Evolutionary conservation across 2,888 invertebrate genomes (phyloP).

Genomic region (Anticlea derivata): DNA sequence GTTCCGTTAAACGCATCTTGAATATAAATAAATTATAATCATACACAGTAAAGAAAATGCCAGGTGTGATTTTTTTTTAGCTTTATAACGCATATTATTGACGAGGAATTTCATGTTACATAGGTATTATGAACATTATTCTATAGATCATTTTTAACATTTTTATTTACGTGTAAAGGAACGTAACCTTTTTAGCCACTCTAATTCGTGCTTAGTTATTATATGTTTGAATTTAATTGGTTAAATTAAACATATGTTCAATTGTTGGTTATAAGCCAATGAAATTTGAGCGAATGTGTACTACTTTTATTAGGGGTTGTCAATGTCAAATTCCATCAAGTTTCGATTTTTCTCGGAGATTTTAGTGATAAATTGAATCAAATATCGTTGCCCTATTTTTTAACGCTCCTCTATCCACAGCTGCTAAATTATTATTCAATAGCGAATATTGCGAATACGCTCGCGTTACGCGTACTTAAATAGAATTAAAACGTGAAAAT

Average conservation of each 20-base stretch:
- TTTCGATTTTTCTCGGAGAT: conserved; percentile 42
- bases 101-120: too few relatives aligned
- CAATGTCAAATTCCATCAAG: conserved; percentile 51
- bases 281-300: conserved; percentile 2
- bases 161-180: conserved; percentile 29
- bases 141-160: too few relatives aligned
- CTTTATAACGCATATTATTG: too few relatives aligned
- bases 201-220: conserved; percentile 48
- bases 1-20: too few relatives aligned
- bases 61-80: too few relatives aligned
- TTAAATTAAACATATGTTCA: conserved; percentile 39
- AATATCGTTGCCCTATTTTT: conserved; percentile 50
- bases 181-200: conserved; percentile 30
- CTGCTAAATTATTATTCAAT: conserved; percentile 41
- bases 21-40: too few relatives aligned
- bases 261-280: not conserved
- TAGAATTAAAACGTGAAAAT: conserved; percentile 44
- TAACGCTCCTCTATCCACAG: conserved; percentile 44
- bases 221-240: conserved; percentile 70
- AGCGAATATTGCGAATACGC: conserved; percentile 50
- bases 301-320: conserved; percentile 42
- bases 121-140: too few relatives aligned
- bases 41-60: too few relatives aligned
- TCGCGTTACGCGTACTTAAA: conserved; percentile 44
- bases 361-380: conserved; percentile 50